These are phyloP conservation scores for Urophycis tenuis DNA, from an alignment of 2,797 vertebrate genomes.

Conservation along the genomic window DNA sequence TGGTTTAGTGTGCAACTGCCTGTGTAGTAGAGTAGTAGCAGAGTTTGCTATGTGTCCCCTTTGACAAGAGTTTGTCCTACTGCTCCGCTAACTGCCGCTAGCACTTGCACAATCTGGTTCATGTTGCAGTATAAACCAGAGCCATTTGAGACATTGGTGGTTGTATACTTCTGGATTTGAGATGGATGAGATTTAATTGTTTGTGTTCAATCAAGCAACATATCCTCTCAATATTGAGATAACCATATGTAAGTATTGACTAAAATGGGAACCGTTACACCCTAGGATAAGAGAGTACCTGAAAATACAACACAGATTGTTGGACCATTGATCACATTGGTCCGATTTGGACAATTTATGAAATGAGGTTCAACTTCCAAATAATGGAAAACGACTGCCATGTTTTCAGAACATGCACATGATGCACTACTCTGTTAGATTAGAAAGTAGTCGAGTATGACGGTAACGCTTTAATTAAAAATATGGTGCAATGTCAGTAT, in stretches of 20 bases:
- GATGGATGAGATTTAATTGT: neutral
- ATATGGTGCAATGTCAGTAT: neutral
- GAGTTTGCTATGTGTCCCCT: neutral
- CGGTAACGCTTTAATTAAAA: neutral
- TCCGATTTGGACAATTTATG: neutral
- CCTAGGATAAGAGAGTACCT: neutral
- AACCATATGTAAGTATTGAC: neutral
- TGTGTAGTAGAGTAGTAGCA: neutral
- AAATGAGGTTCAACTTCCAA: too few species aligned
- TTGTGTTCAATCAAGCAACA: neutral
- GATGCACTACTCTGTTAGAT: neutral
- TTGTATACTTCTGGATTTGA: neutral
- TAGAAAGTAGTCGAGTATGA: neutral
- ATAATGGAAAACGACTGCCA: neutral
- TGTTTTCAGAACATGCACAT: neutral
- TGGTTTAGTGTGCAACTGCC: neutral
- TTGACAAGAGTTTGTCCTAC: neutral
- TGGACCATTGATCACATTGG: neutral
- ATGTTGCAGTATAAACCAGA: neutral
- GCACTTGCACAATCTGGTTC: neutral
- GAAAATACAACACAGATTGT: neutral
- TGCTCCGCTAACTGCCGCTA: neutral
- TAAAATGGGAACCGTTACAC: too few species aligned
- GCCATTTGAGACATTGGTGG: neutral
- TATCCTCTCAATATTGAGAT: neutral